These are phyloP conservation scores for Chaetura pelagica DNA, from an alignment of 2,113 vertebrate genomes.

Conservation along the genomic window DNA sequence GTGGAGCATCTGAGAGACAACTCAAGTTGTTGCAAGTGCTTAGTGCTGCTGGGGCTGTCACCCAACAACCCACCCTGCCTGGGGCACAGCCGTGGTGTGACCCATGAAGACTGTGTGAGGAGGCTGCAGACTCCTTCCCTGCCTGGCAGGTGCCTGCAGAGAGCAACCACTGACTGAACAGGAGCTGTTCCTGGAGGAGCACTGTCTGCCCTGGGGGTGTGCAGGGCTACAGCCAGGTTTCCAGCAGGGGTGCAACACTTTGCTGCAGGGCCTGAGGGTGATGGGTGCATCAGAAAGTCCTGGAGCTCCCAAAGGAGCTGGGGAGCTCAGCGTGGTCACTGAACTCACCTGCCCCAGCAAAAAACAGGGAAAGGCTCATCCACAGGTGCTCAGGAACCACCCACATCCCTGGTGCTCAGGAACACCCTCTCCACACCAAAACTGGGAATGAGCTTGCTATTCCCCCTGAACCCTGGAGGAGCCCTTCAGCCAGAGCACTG, in stretches of 20 bases:
- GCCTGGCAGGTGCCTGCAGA: background rate
- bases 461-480: background rate
- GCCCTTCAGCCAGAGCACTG: background rate
- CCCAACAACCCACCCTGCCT: no score
- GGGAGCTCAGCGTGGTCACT: background rate
- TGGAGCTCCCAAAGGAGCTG: background rate
- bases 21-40: background rate
- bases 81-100: no score
- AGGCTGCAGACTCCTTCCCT: background rate
- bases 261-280: no score
- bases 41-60: background rate
- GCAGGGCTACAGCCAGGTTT: no score
- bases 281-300: no score
- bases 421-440: background rate
- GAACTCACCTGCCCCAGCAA: background rate
- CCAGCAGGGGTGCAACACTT: no score
- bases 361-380: background rate
- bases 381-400: background rate
- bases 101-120: background rate
- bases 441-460: background rate
- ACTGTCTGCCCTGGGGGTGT: no score
- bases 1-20: background rate
- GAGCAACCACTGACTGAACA: background rate
- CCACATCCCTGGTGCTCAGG: no score
- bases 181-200: background rate